Evolutionary conservation across 2,888 invertebrate species (phyloP).

Genomic region (Archips xylosteana): DNA sequence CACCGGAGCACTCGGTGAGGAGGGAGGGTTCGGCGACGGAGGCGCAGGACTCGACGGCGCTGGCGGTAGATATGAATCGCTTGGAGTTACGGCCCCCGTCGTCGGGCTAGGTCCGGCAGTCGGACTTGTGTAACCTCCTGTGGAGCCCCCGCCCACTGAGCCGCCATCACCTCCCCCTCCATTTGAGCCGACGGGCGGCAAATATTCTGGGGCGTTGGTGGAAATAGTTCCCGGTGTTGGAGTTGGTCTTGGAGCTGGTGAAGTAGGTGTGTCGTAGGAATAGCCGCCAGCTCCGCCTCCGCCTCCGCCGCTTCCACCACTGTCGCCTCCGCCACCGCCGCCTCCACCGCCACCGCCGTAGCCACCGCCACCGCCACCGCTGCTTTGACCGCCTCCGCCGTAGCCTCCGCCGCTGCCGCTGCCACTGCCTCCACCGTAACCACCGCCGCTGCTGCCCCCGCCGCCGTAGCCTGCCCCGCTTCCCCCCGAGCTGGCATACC

Average conservation of each 20-base stretch:
- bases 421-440: conserved; percentile 19
- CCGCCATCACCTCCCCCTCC: conserved; percentile 42
- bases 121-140: conserved; percentile 43
- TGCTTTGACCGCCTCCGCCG: not conserved
- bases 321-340: conserved; percentile 10
- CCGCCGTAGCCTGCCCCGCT: conserved; percentile 28
- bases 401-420: conserved; percentile 1
- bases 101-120: conserved; percentile 45
- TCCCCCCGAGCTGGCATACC: conserved; percentile 42
- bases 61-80: conserved; percentile 60
- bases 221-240: conserved; percentile 53
- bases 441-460: conserved; percentile 9
- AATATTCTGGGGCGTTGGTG: conserved; percentile 72
- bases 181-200: conserved; percentile 58
- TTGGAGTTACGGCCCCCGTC: conserved; percentile 43
- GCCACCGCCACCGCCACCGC: conserved; percentile 12
- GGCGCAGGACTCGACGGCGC: conserved; percentile 48
- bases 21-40: conserved; percentile 49
- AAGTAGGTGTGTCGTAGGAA: conserved; percentile 19
- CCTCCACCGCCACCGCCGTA: conserved; percentile 11
- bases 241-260: conserved; percentile 25
- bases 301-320: conserved; percentile 1
- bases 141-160: conserved; percentile 41
- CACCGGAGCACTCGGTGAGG: conserved; percentile 41
- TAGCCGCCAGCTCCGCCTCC: conserved; percentile 18